Conservation (phyloP, 2,888 invertebrate genomes). For the Chrysina gloriosa region DNA sequence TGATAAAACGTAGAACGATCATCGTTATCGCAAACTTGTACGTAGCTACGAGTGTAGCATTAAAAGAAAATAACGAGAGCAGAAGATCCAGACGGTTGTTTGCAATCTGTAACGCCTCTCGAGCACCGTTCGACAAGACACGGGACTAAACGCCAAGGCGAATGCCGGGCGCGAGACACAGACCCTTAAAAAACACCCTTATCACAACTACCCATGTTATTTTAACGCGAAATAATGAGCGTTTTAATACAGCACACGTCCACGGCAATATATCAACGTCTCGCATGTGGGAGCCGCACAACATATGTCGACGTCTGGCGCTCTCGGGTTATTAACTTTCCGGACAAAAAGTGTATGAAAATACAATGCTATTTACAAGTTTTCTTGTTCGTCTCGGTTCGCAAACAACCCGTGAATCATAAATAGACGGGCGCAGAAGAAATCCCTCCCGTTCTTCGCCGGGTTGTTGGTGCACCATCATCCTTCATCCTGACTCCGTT, state of each 20-base stretch:
- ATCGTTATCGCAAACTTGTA: too few relatives aligned
- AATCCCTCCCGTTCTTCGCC: conserved; percentile 9
- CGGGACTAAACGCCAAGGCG: too few relatives aligned
- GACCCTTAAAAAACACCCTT: conserved; percentile 37
- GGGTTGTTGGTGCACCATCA: not conserved
- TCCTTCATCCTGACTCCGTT: conserved; percentile 25
- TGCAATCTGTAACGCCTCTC: too few relatives aligned
- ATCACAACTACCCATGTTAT: conserved; percentile 40
- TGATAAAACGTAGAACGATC: too few relatives aligned
- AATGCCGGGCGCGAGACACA: too few relatives aligned
- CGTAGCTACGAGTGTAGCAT: too few relatives aligned
- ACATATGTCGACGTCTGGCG: conserved; percentile 40
- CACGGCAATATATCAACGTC: conserved; percentile 40
- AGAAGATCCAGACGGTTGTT: too few relatives aligned
- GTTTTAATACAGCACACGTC: conserved; percentile 42
- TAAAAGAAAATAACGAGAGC: too few relatives aligned
- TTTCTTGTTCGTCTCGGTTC: conserved; percentile 24
- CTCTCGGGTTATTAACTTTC: conserved; percentile 42
- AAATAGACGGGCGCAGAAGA: conserved; percentile 31
- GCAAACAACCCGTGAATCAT: conserved; percentile 39
- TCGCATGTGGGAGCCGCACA: conserved; percentile 7
- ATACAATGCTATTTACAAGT: conserved; percentile 38
- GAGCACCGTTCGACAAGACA: too few relatives aligned
- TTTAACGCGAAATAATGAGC: conserved; percentile 37
- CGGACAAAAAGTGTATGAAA: conserved; percentile 38